Evolutionary conservation across 2,888 invertebrate species (phyloP), one percentile per base, ranked within the genome.

Genomic region (Apoda limacodes): DNA sequence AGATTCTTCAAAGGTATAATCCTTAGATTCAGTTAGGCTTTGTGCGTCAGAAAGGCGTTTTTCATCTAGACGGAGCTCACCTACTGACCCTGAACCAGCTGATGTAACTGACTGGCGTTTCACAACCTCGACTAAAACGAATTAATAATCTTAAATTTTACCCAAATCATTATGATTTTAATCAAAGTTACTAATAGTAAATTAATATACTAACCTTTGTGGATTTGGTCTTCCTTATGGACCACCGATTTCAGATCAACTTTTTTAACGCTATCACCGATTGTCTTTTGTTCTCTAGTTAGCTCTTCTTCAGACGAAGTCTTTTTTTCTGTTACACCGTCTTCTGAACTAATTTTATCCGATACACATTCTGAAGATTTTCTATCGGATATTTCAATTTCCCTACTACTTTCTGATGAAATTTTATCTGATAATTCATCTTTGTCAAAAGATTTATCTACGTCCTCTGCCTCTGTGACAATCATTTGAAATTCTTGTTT

Each of bases 1-100:
- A 1, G 82, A 82, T 43, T 82, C 82, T 44, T 82, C 82, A 43
- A 82, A 82, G 1, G 82, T 82, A 32, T 82, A 82, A 43, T 82
- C 82, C 39, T 69, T 63, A 0, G 82, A 82, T 42, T 82, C 82
- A 22, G 82, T 82, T 2, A 82, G 46, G 37, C 82, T 82, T 14
- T 72, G 68, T 24, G 81, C 82, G 47, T 82, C 82, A 28, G 82
- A 82, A 5, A 68, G 53, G 22, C 82, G 63, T 46, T 82, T 82
- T 39, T 81, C 81, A 42, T 76, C 74, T 31, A 80, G 50, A 14
- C 76, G 67, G 2, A 82, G 52, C 40, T 82, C 82, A 42, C 68
- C 55, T 4, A 67, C 45, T 7, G 78, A 75, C 17, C 74, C 75
- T 10, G 78, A 80, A 13, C 72, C 76, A 15, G 71, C 72, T 22